These are phyloP conservation scores for Chlamydotis undulata DNA, from an alignment of 2,113 vertebrate species.

Conservation along the genomic window DNA sequence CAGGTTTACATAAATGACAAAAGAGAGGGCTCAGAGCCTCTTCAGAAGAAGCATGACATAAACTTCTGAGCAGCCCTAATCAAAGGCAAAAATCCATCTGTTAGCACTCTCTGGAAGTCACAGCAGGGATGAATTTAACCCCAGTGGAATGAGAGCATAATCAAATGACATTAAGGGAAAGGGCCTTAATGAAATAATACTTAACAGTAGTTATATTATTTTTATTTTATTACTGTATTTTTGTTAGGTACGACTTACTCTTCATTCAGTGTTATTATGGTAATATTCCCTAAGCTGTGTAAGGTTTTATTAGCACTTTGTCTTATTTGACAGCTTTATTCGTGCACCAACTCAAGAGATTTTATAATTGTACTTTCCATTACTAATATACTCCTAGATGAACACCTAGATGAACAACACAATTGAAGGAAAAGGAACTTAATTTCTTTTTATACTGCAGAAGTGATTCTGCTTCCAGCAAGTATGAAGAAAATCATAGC, in stretches of 20 bases:
- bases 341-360: background rate
- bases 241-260: constrained; percentile 10
- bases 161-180: background rate
- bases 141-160: background rate
- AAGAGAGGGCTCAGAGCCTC: background rate
- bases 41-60: background rate
- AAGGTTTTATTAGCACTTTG: constrained; percentile 45
- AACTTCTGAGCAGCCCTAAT: background rate
- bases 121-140: background rate
- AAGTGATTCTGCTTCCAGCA: background rate
- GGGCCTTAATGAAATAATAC: constrained; percentile 5
- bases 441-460: background rate
- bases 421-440: background rate
- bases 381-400: background rate
- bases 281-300: background rate
- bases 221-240: background rate
- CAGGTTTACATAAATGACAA: background rate
- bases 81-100: background rate
- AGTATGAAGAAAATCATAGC: background rate
- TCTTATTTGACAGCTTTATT: constrained; percentile 50
- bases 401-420: background rate
- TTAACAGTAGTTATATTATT: background rate
- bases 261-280: background rate
- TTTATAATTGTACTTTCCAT: constrained; percentile 16
- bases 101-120: background rate